Evolutionary conservation across 1,140 invertebrate genomes (phyloP).

Genomic region (Drosophila dunni): DNA sequence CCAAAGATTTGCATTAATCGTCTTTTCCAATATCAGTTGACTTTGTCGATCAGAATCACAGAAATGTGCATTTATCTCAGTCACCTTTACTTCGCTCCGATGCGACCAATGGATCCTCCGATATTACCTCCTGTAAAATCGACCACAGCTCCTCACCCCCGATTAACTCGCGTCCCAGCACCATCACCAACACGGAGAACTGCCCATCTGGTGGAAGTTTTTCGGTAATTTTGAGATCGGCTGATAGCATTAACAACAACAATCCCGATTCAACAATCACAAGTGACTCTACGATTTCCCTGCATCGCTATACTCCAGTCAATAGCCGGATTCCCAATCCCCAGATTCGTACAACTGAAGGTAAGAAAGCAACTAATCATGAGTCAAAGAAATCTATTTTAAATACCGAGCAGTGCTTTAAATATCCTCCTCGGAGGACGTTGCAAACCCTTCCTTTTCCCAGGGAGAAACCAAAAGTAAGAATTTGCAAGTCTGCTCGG

Average conservation of each 20-base stretch:
- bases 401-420: neutral
- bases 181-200: constrained; percentile 42
- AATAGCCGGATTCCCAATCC: constrained; percentile 53
- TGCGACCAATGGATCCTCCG: constrained; percentile 38
- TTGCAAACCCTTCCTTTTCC: too few species aligned
- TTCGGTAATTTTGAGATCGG: constrained; percentile 69
- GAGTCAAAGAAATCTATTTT: too few species aligned
- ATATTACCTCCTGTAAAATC: constrained; percentile 49
- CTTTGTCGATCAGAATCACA: constrained; percentile 76
- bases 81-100: constrained; percentile 59
- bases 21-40: constrained; percentile 67
- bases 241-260: constrained; percentile 45
- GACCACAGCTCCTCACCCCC: constrained; percentile 66
- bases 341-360: constrained; percentile 69
- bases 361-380: constrained; percentile 31
- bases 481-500: too few species aligned
- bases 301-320: constrained; percentile 77
- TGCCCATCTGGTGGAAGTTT: constrained; percentile 48
- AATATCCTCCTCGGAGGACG: neutral
- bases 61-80: constrained; percentile 66
- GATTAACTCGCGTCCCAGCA: constrained; percentile 33
- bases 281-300: constrained; percentile 46
- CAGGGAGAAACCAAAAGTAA: too few species aligned
- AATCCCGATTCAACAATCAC: constrained; percentile 36
- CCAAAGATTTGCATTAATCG: neutral